Percentiles rank a stretch among this genome's conserved stretches.
Conservation (phyloP, 2,888 invertebrate genomes). For the Diplolepis rosae region DNA sequence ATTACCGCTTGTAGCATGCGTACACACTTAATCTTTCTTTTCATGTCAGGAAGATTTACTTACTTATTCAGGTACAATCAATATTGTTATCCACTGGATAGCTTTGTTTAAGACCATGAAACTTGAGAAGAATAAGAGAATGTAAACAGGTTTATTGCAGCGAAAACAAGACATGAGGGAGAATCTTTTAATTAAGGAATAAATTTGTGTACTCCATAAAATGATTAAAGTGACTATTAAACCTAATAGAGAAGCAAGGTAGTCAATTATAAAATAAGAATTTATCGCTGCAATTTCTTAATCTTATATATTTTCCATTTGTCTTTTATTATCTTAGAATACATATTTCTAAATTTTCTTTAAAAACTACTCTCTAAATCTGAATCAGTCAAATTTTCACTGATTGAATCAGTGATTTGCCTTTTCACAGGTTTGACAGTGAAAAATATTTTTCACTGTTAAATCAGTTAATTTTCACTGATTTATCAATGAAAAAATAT, state of each 20-base stretch:
- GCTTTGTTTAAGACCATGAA: slow-evolving; percentile 21
- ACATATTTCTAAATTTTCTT: no score
- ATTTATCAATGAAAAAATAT: no score
- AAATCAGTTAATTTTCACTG: no score
- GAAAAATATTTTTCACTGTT: no score
- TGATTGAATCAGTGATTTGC: no score
- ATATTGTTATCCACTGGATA: slow-evolving; percentile 30
- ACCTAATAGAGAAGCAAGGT: not conserved
- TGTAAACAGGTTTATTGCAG: slow-evolving; percentile 27
- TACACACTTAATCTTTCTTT: slow-evolving; percentile 28
- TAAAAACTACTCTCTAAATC: no score
- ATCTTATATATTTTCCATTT: not conserved
- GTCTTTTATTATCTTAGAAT: not conserved
- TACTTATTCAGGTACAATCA: slow-evolving; percentile 28
- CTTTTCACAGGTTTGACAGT: no score
- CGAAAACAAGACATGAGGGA: not conserved
- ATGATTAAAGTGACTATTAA: slow-evolving; percentile 17
- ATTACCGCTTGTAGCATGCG: slow-evolving; percentile 25
- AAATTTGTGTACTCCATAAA: slow-evolving; percentile 5
- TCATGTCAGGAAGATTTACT: slow-evolving; percentile 31
- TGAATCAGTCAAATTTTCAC: no score
- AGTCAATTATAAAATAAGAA: slow-evolving; percentile 21
- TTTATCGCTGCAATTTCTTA: not conserved
- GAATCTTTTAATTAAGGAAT: slow-evolving; percentile 28
- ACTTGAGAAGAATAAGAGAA: slow-evolving; percentile 5